These are phyloP conservation scores for Drosophila athabasca DNA, from an alignment of 1,140 invertebrate genomes.

Conservation along the genomic window DNA sequence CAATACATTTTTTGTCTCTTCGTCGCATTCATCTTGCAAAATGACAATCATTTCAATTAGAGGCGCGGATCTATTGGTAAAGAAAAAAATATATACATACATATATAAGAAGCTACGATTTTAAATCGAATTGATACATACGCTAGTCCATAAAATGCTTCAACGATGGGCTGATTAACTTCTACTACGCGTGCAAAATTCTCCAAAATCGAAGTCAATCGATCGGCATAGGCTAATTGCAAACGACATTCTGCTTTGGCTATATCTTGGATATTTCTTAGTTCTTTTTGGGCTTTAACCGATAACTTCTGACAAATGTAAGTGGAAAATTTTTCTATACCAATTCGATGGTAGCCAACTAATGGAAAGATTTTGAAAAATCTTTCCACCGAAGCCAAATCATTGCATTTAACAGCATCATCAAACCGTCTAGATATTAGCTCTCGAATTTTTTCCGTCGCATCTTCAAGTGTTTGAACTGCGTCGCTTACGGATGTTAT, in stretches of 20 bases:
- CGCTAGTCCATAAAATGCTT: slow-evolving; percentile 93
- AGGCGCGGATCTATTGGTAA: slow-evolving; percentile 86
- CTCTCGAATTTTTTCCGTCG: slow-evolving; percentile 87
- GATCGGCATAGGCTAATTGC: slow-evolving; percentile 92
- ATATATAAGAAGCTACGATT: neutral
- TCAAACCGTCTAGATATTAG: slow-evolving; percentile 94
- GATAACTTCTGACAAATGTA: slow-evolving; percentile 94
- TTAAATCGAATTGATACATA: slow-evolving; percentile 11
- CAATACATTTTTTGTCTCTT: slow-evolving; percentile 89
- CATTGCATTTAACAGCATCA: slow-evolving; percentile 94
- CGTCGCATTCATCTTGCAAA: slow-evolving; percentile 94
- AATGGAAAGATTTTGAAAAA: slow-evolving; percentile 99
- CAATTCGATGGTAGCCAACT: slow-evolving; percentile 95
- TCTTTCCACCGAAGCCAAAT: slow-evolving; percentile 96
- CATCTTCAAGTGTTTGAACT: slow-evolving; percentile 93
- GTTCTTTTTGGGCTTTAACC: slow-evolving; percentile 89
- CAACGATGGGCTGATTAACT: slow-evolving; percentile 95
- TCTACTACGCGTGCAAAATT: slow-evolving; percentile 94
- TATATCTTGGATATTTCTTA: slow-evolving; percentile 87
- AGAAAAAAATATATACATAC: neutral
- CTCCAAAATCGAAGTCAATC: slow-evolving; percentile 93
- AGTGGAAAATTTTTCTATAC: slow-evolving; percentile 94
- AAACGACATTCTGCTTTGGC: slow-evolving; percentile 89
- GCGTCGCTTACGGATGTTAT: slow-evolving; percentile 84
- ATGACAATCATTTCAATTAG: slow-evolving; percentile 89